Percentiles rank a stretch among this genome's conserved stretches.
Evolutionary conservation across 2,797 vertebrate genomes (phyloP).

Genomic region (Chrosomus eos): DNA sequence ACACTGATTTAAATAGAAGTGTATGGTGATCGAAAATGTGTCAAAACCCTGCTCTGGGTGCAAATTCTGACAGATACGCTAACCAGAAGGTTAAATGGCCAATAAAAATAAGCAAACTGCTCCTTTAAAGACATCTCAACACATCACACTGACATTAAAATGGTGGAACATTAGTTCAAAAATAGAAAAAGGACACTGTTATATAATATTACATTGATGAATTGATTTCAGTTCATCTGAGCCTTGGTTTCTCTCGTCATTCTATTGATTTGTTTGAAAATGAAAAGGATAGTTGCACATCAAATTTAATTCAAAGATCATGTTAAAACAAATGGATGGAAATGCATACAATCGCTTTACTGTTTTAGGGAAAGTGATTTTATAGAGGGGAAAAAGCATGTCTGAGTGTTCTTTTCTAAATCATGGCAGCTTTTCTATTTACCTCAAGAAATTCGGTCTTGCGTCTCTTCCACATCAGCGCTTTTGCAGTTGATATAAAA

Average conservation of each 20-base stretch:
- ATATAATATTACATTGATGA: background rate
- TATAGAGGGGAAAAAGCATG: conserved; percentile 9
- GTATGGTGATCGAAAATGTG: background rate
- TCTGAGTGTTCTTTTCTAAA: background rate
- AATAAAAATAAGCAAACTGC: background rate
- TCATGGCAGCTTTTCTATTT: conserved; percentile 27
- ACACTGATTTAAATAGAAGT: background rate
- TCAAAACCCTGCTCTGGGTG: background rate
- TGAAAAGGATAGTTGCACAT: background rate
- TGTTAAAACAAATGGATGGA: no score
- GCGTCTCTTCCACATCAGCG: background rate
- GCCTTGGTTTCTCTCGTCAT: background rate
- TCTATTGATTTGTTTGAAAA: background rate
- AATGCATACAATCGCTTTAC: background rate
- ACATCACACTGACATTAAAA: background rate
- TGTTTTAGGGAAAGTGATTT: conserved; percentile 5
- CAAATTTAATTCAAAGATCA: background rate
- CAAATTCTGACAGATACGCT: background rate
- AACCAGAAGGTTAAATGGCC: background rate
- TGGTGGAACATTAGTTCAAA: background rate
- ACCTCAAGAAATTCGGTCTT: background rate
- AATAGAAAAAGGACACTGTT: background rate
- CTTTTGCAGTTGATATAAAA: background rate
- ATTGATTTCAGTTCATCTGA: background rate
- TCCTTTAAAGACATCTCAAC: conserved; percentile 17